Evolutionary conservation across 2,888 invertebrate genomes (phyloP).

Genomic region (Nomada hirtipes): DNA sequence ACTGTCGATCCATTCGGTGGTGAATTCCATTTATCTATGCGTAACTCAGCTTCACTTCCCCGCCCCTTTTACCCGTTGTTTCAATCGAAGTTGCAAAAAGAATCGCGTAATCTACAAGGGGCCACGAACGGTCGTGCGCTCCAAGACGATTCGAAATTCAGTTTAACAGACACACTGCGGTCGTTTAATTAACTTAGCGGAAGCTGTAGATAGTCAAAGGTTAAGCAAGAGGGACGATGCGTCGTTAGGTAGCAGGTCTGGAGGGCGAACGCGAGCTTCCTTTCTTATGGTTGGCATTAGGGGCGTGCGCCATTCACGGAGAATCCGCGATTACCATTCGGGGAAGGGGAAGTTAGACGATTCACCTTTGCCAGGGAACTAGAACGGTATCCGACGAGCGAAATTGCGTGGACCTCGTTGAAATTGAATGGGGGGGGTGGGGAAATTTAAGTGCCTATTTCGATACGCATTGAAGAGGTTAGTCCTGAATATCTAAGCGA

Average conservation of each 20-base stretch:
- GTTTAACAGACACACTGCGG: conserved; percentile 12
- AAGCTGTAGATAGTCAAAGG: conserved; percentile 52
- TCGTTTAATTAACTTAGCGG: conserved; percentile 64
- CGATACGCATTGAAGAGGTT: conserved; percentile 3
- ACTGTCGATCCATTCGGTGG: background rate
- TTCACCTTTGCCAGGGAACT: conserved; percentile 33
- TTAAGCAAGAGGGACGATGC: conserved; percentile 61
- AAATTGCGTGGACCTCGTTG: conserved; percentile 44
- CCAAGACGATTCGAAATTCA: conserved; percentile 24
- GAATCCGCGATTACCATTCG: conserved; percentile 62
- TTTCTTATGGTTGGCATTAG: conserved; percentile 65
- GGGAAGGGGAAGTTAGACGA: conserved; percentile 50
- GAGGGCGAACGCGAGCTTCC: conserved; percentile 52
- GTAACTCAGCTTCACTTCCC: background rate
- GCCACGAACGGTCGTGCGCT: background rate
- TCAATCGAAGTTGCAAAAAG: background rate
- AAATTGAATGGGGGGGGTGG: conserved; percentile 49
- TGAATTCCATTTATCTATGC: background rate
- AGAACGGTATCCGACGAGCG: conserved; percentile 23
- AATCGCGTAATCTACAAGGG: background rate
- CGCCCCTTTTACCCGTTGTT: background rate
- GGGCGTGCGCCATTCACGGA: conserved; percentile 49
- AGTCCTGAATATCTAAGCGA: background rate
- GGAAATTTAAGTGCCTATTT: conserved; percentile 36
- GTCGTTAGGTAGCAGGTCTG: conserved; percentile 58